Evolutionary conservation across 2,113 vertebrate species (phyloP).

Genomic region (Microcebus jonahi): DNA sequence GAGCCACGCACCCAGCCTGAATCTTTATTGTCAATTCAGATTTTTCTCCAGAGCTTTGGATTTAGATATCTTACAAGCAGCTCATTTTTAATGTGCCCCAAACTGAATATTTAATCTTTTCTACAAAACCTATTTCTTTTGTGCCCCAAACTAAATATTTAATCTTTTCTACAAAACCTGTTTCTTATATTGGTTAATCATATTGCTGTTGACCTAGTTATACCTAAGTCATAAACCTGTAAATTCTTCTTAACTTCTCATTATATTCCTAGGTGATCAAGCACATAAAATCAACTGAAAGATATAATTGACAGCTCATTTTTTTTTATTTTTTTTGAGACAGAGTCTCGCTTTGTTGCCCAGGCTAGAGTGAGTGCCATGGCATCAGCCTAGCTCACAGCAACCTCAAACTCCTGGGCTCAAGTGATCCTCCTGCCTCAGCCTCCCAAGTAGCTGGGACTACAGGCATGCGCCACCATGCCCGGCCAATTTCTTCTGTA

Average conservation of each 20-base stretch:
- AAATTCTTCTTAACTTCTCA: background rate
- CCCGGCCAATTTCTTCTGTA: too few species aligned
- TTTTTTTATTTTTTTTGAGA: background rate
- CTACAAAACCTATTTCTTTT: background rate
- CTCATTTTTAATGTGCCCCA: background rate
- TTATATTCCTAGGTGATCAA: background rate
- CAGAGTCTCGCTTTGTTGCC: too few species aligned
- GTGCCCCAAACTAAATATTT: background rate
- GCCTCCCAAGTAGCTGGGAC: too few species aligned
- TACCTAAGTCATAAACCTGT: background rate
- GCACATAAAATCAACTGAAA: background rate
- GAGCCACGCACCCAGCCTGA: background rate
- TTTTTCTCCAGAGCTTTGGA: constrained; percentile 12
- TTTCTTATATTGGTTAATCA: constrained; percentile 18
- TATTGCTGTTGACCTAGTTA: background rate
- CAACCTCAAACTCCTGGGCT: too few species aligned
- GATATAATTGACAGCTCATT: background rate
- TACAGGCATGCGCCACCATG: too few species aligned
- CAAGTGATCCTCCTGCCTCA: too few species aligned
- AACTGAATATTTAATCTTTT: too few species aligned
- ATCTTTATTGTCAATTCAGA: constrained; percentile 33
- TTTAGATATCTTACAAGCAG: background rate
- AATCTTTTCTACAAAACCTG: too few species aligned
- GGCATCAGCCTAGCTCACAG: too few species aligned
- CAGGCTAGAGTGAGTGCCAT: too few species aligned